phyloP scores from a whole-genome alignment of 2,113 vertebrate species.

The Globicephala melas region DNA sequence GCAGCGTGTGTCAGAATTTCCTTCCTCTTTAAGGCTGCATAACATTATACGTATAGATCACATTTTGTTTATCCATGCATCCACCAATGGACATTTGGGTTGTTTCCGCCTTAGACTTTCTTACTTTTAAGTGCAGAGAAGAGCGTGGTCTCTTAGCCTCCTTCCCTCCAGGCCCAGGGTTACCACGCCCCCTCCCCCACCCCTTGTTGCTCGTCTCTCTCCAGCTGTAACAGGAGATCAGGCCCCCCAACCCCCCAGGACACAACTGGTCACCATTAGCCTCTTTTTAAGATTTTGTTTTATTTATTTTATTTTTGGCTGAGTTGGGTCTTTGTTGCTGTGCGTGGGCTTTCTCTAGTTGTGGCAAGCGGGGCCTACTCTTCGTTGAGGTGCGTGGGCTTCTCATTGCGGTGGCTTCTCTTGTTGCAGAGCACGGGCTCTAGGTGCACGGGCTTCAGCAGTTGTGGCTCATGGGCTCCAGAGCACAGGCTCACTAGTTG shows the following conservation, averaged over 20 bases:
- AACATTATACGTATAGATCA: rapidly evolving
- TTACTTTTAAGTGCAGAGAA: background rate
- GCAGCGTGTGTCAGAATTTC: background rate
- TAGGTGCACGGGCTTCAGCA: too few species aligned
- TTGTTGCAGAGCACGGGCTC: too few species aligned
- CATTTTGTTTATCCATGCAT: background rate
- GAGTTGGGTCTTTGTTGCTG: too few species aligned
- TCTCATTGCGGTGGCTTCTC: too few species aligned
- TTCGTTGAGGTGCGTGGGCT: too few species aligned
- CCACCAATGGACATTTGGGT: background rate
- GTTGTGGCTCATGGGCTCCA: too few species aligned
- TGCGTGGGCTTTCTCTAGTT: too few species aligned
- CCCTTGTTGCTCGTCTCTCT: background rate
- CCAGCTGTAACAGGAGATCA: background rate
- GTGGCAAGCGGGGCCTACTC: too few species aligned
- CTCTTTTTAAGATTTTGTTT: background rate
- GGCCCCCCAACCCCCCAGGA: background rate
- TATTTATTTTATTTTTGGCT: too few species aligned
- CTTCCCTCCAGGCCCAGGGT: background rate
- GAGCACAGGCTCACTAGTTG: too few species aligned
- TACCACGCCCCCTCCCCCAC: background rate
- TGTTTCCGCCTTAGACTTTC: background rate
- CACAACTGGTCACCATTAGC: background rate
- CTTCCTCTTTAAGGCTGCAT: background rate
- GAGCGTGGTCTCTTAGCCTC: background rate